A percentile compares a stretch with the other conserved stretches of the same genome.
Evolutionary conservation across 2,888 invertebrate genomes (phyloP).

Genomic region (Campopleginae sp.): DNA sequence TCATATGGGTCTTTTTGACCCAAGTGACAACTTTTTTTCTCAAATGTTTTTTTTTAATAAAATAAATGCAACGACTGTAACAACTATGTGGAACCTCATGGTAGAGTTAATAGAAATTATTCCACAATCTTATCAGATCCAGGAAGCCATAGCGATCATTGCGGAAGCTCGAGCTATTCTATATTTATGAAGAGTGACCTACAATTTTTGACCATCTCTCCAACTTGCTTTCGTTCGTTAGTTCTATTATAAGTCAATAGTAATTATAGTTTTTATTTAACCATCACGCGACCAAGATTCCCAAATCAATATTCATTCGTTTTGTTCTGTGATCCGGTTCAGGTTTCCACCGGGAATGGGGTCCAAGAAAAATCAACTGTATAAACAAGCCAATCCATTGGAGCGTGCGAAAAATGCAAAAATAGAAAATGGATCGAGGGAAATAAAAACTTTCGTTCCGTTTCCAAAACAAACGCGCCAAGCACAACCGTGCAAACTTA

Average conservation of each 20-base stretch:
- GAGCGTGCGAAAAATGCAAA: not conserved
- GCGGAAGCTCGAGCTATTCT: no score
- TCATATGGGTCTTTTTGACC: no score
- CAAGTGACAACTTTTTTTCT: no score
- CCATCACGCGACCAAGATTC: not conserved
- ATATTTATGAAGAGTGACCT: not conserved
- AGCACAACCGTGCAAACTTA: not conserved
- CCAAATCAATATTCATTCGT: not conserved
- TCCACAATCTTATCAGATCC: no score
- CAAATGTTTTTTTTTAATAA: no score
- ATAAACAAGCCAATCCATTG: not conserved
- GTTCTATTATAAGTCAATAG: not conserved
- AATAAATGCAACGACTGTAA: no score
- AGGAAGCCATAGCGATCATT: no score
- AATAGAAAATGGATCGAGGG: not conserved
- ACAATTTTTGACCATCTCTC: not conserved
- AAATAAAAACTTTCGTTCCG: not conserved
- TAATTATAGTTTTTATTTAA: not conserved
- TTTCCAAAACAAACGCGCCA: not conserved
- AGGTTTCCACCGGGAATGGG: not conserved
- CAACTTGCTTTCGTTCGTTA: not conserved
- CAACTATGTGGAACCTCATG: no score
- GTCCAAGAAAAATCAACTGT: not conserved
- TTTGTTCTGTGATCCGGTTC: not conserved
- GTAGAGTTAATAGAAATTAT: no score